These are phyloP conservation scores for Siniperca undulata DNA, from an alignment of 2,797 vertebrate species.

Conservation along the genomic window DNA sequence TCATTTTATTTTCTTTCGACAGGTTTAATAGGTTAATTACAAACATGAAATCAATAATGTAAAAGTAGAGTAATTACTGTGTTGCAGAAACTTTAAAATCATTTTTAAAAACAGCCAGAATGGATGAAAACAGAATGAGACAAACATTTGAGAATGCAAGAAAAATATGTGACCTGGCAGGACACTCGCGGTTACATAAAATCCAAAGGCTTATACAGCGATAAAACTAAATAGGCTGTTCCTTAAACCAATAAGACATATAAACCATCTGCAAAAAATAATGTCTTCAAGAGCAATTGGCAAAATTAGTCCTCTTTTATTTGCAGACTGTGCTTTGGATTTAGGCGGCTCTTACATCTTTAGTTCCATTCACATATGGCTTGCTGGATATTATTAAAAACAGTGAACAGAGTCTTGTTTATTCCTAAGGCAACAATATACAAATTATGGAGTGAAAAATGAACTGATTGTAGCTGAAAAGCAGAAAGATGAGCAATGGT, in stretches of 20 bases:
- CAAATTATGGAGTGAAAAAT: slow-evolving; percentile 73
- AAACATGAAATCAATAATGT: slow-evolving; percentile 51
- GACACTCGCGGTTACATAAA: slow-evolving; percentile 43
- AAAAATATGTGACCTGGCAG: slow-evolving; percentile 41
- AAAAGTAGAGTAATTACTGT: slow-evolving; percentile 29
- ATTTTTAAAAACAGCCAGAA: slow-evolving; percentile 23
- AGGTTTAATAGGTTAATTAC: slow-evolving; percentile 55
- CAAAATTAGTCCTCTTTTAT: slow-evolving; percentile 74
- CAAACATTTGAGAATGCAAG: slow-evolving; percentile 27
- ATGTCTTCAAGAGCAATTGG: slow-evolving; percentile 68
- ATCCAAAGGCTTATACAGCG: slow-evolving; percentile 39
- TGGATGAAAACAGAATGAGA: slow-evolving; percentile 27
- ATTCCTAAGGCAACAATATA: slow-evolving; percentile 86
- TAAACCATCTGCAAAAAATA: slow-evolving; percentile 71
- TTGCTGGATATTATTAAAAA: slow-evolving; percentile 81
- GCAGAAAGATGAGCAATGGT: slow-evolving; percentile 76
- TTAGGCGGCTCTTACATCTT: slow-evolving; percentile 76
- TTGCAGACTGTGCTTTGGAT: slow-evolving; percentile 81
- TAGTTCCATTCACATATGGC: slow-evolving; percentile 81
- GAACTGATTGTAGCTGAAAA: slow-evolving; percentile 75
- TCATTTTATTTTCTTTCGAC: slow-evolving; percentile 51
- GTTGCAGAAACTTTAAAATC: slow-evolving; percentile 22
- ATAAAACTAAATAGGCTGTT: slow-evolving; percentile 51
- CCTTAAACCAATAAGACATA: slow-evolving; percentile 63
- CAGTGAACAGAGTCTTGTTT: slow-evolving; percentile 77